Base-by-base conservation (phyloP, 2,113 vertebrate genomes). In the Donacobius atricapilla region DNA sequence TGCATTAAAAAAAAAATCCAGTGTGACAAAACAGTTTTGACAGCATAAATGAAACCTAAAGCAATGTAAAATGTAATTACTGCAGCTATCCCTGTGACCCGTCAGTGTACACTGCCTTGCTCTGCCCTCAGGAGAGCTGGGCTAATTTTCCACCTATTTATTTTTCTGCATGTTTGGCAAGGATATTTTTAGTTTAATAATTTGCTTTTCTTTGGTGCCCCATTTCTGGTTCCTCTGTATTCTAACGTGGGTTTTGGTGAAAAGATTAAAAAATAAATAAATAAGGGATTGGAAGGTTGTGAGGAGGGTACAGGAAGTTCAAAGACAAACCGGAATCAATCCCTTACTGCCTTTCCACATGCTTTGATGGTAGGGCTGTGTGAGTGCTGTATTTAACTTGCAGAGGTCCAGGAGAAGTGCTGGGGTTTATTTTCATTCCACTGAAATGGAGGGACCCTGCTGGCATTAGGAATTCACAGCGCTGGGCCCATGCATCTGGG, bases 11-110 rank as follows among this genome's bases (percentile, higher is more conserved):
- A 96, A 90, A 94, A 96, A 94, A 97, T 87, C 79, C 88, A 97
- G 71, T 90, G 93, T 96, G 95, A 97, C 94, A 97, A 97, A 96
- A 93, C 79, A 96, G 96, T 90, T 96, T 91, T 95, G 95, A 96
- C 91, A 96, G 90, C 82, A 93, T 78, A 94, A 96, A 97, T 90
- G 91, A 96, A 96, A 95, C 77, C 90, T 87, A 83, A 94, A 91
- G 72, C 87, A 90, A 93, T 88, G 96, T 72, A 91, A 97, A 96
- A 97, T 94, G 91, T 83, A 97, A 94, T 97, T 97, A 97, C 76
- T 94, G 75, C 61, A 85, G 91, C 94, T 78, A 40, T 95, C 64
- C 81, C 78, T 93, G 85, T 94, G 92, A 96, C 93, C 92, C 6
- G 1, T 66, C 56, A 22, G 44, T 40, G 7, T 56, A 11, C 3